Evolutionary conservation across 2,888 invertebrate genomes (phyloP).

Genomic region (Cryptocephalus moraei): DNA sequence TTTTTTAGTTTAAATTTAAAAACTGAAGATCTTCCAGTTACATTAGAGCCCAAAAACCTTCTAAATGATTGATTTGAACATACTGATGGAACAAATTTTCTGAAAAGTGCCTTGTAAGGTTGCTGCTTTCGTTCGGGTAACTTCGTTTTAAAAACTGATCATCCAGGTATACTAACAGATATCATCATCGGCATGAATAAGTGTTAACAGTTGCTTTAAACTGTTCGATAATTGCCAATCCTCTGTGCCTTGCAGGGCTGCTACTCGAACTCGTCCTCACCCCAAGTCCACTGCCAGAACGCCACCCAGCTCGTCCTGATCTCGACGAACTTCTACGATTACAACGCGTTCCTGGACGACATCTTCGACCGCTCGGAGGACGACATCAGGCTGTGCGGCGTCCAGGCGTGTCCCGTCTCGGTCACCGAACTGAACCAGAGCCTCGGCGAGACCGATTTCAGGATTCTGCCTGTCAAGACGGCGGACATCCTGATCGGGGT

Average conservation of each 20-base stretch:
- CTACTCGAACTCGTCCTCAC: slow-evolving; percentile 8
- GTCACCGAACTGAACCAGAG: slow-evolving; percentile 10
- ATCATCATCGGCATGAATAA: too few species aligned
- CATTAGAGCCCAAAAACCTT: too few species aligned
- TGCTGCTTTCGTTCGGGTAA: too few species aligned
- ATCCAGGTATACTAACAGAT: too few species aligned
- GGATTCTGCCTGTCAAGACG: slow-evolving; percentile 31
- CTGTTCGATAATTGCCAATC: too few species aligned
- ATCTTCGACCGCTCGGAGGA: slow-evolving; percentile 46
- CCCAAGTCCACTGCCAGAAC: slow-evolving; percentile 11
- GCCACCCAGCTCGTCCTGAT: slow-evolving; percentile 9
- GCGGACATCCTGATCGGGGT: slow-evolving; percentile 35
- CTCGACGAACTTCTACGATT: slow-evolving; percentile 20
- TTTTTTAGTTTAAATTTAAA: too few species aligned
- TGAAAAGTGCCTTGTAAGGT: too few species aligned
- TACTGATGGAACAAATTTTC: too few species aligned
- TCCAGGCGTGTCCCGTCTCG: slow-evolving; percentile 43
- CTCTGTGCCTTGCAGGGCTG: slow-evolving; percentile 11
- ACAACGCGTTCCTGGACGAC: slow-evolving; percentile 35
- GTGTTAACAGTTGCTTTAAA: too few species aligned
- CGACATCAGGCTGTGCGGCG: slow-evolving; percentile 45
- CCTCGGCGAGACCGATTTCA: background rate
- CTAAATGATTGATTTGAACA: too few species aligned
- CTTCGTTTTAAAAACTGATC: too few species aligned
- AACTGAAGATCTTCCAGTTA: too few species aligned